Conservation (phyloP, 2,888 invertebrate genomes). For the Ptilodon capucinus region DNA sequence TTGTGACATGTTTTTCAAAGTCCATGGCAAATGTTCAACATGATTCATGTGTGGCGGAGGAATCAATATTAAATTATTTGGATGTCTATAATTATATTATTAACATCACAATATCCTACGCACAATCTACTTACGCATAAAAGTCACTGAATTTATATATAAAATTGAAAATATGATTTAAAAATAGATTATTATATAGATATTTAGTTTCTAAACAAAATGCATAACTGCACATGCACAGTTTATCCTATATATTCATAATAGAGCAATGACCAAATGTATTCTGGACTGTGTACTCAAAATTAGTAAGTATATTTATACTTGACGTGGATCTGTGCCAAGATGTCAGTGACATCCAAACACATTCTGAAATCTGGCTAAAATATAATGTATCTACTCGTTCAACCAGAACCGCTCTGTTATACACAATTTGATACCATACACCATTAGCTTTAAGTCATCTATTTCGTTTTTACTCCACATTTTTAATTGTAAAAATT, state of each 20-base stretch:
- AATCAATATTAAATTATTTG: not conserved
- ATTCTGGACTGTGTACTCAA: slow-evolving; percentile 69
- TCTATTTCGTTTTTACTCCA: not conserved
- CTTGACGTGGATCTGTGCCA: slow-evolving; percentile 73
- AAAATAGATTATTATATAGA: not conserved
- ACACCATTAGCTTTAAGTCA: not conserved
- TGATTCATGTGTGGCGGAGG: slow-evolving; percentile 10
- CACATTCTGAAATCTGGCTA: slow-evolving; percentile 60
- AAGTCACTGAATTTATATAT: no score
- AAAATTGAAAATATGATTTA: no score
- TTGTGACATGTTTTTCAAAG: slow-evolving; percentile 29
- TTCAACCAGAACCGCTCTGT: slow-evolving; percentile 25
- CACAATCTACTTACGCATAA: no score
- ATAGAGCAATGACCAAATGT: slow-evolving; percentile 69
- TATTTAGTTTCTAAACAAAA: slow-evolving; percentile 3
- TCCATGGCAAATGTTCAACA: slow-evolving; percentile 30
- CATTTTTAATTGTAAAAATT: not conserved
- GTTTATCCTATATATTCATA: slow-evolving; percentile 52
- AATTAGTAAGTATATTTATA: slow-evolving; percentile 76
- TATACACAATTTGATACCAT: slow-evolving; percentile 15
- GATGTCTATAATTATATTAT: no score
- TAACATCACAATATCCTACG: no score
- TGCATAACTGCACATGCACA: slow-evolving; percentile 28
- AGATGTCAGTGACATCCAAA: slow-evolving; percentile 74
- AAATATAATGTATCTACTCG: slow-evolving; percentile 45